phyloP scores from a whole-genome alignment of 2,113 vertebrate genomes.

The Embiotoca jacksoni region DNA sequence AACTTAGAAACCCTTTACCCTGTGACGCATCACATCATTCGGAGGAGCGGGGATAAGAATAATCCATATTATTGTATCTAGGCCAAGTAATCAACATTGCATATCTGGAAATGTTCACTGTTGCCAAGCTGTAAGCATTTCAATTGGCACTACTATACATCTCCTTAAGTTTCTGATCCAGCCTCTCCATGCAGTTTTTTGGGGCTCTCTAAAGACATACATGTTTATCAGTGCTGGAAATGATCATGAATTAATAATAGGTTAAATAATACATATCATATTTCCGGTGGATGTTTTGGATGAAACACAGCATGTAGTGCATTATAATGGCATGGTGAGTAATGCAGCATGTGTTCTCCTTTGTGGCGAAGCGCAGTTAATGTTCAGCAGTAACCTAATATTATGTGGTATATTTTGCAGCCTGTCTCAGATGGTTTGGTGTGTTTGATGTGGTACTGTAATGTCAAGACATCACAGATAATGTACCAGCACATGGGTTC shows the following conservation, averaged over 20 bases:
- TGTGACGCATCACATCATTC: slow-evolving; percentile 53
- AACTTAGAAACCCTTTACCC: slow-evolving; percentile 63
- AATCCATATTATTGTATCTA: slow-evolving; percentile 79
- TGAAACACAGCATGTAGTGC: slow-evolving; percentile 38
- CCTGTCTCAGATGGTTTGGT: slow-evolving; percentile 7
- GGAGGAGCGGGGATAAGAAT: slow-evolving; percentile 63
- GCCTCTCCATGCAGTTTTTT: slow-evolving; percentile 33
- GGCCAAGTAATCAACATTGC: slow-evolving; percentile 76
- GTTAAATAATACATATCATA: slow-evolving; percentile 72
- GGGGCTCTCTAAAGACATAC: slow-evolving; percentile 51
- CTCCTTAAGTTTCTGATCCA: slow-evolving; percentile 50
- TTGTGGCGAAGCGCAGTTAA: slow-evolving; percentile 43
- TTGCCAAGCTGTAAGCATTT: slow-evolving; percentile 56
- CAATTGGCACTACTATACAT: slow-evolving; percentile 22
- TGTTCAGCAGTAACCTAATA: slow-evolving; percentile 22
- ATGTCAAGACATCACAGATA: not conserved
- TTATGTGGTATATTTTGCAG: not conserved
- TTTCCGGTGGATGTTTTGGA: slow-evolving; percentile 56
- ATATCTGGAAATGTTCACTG: slow-evolving; percentile 54
- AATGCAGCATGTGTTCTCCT: slow-evolving; percentile 28
- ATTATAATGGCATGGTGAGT: slow-evolving; percentile 26
- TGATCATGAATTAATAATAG: slow-evolving; percentile 71
- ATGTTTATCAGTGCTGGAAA: slow-evolving; percentile 61
- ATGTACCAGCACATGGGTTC: too few relatives aligned
- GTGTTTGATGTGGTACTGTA: not conserved